Conservation (phyloP, 2,888 invertebrate species). For the Xestia ashworthii region DNA sequence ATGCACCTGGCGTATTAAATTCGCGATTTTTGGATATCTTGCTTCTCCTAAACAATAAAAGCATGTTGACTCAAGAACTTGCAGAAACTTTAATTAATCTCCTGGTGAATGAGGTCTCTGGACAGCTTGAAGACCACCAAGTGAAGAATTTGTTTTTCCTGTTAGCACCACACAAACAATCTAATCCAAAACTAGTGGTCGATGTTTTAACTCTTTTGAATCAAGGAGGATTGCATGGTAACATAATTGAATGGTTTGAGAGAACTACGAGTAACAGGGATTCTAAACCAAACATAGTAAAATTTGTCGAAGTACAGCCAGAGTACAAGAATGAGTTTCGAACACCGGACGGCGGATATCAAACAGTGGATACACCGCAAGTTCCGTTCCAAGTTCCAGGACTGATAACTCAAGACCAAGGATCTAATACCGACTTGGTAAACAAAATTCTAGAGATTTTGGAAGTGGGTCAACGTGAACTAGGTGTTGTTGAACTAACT, state of each 20-base stretch:
- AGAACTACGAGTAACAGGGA: slow-evolving; percentile 7
- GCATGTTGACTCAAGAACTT: slow-evolving; percentile 42
- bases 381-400: slow-evolving; percentile 48
- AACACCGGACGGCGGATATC: slow-evolving; percentile 23
- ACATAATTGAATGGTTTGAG: slow-evolving; percentile 36
- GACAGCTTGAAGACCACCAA: slow-evolving; percentile 42
- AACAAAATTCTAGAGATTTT: slow-evolving; percentile 74
- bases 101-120: slow-evolving; percentile 41
- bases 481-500: slow-evolving; percentile 78
- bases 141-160: slow-evolving; percentile 28
- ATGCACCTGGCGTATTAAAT: slow-evolving; percentile 25
- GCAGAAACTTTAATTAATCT: slow-evolving; percentile 43
- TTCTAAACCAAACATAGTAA: background rate
- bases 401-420: slow-evolving; percentile 55
- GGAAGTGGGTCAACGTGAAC: slow-evolving; percentile 61
- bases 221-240: slow-evolving; percentile 28
- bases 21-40: slow-evolving; percentile 57
- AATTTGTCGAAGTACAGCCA: background rate
- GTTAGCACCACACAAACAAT: slow-evolving; percentile 38
- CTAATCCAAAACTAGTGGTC: slow-evolving; percentile 39
- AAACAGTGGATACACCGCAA: slow-evolving; percentile 3
- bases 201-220: slow-evolving; percentile 46
- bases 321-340: background rate
- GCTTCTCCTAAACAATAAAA: slow-evolving; percentile 43
- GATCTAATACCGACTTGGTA: slow-evolving; percentile 60